phyloP scores from a whole-genome alignment of 2,888 invertebrate species.

The Sarcophaga carnaria region DNA sequence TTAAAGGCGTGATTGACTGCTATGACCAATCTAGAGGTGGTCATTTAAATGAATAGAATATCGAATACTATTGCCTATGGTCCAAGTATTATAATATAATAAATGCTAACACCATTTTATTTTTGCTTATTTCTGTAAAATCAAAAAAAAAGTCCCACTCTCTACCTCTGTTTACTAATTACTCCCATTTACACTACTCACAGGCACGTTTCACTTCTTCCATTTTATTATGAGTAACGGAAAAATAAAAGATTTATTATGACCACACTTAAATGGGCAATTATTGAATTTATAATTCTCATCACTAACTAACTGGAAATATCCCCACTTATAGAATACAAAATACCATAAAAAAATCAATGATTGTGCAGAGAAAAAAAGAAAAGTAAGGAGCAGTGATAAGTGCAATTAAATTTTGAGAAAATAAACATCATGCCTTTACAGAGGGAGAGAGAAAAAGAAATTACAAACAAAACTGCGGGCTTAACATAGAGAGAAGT shows the following conservation, averaged over 20 bases:
- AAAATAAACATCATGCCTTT: conserved; percentile 1
- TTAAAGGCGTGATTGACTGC: no score
- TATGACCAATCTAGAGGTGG: no score
- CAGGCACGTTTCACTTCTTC: no score
- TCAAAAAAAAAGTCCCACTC: no score
- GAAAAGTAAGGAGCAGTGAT: conserved; percentile 21
- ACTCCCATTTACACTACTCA: no score
- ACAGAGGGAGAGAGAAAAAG: conserved; percentile 28
- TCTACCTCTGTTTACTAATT: no score
- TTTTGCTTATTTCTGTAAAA: no score
- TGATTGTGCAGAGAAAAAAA: neutral
- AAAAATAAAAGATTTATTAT: conserved; percentile 28
- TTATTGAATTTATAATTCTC: conserved; percentile 13
- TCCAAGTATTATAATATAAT: no score
- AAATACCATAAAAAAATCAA: neutral
- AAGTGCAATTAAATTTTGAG: conserved; percentile 35
- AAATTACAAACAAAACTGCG: conserved; percentile 11
- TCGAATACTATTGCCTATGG: no score
- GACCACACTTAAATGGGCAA: conserved; percentile 45
- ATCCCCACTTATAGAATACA: neutral
- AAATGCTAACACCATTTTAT: no score
- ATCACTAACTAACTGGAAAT: neutral
- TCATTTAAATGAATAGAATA: no score
- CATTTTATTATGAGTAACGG: no score
- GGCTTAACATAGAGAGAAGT: conserved; percentile 16